These are phyloP conservation scores for Philopotamus ludificatus DNA, from an alignment of 1,140 invertebrate species.

Conservation along the genomic window DNA sequence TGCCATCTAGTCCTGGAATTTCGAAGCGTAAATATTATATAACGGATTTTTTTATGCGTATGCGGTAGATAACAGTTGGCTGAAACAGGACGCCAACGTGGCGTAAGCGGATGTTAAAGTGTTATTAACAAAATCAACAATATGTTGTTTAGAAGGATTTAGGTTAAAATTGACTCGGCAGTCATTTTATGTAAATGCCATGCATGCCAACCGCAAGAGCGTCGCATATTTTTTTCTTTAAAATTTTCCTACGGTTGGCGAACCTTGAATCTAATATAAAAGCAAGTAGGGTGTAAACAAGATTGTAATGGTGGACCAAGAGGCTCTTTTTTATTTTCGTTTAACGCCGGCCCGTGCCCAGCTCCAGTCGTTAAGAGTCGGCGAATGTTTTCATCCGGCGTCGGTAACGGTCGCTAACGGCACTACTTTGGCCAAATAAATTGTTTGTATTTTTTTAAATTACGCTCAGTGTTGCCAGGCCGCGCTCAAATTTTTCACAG, in stretches of 20 bases:
- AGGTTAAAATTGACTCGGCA: too few species aligned
- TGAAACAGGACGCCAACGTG: too few species aligned
- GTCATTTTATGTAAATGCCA: too few species aligned
- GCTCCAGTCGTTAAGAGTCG: background rate
- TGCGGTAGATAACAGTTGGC: too few species aligned
- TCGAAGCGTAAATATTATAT: too few species aligned
- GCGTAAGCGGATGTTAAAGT: too few species aligned
- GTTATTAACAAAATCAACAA: too few species aligned
- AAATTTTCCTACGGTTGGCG: background rate
- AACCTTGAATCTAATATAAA: background rate
- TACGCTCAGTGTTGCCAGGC: background rate
- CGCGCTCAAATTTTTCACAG: background rate
- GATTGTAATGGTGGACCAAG: slow-evolving; percentile 13
- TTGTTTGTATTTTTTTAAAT: slow-evolving; percentile 8
- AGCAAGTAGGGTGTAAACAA: slow-evolving; percentile 26
- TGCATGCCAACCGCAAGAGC: background rate
- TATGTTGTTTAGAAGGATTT: too few species aligned
- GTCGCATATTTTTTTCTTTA: background rate
- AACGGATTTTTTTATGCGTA: too few species aligned
- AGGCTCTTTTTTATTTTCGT: slow-evolving; percentile 22
- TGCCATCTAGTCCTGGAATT: too few species aligned
- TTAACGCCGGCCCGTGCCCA: slow-evolving; percentile 8
- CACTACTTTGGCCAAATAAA: slow-evolving; percentile 8
- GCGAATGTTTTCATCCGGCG: slow-evolving; percentile 6
- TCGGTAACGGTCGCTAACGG: slow-evolving; percentile 12